Evolutionary conservation across 2,888 invertebrate species (phyloP).

Genomic region (Coenonympha glycerion): DNA sequence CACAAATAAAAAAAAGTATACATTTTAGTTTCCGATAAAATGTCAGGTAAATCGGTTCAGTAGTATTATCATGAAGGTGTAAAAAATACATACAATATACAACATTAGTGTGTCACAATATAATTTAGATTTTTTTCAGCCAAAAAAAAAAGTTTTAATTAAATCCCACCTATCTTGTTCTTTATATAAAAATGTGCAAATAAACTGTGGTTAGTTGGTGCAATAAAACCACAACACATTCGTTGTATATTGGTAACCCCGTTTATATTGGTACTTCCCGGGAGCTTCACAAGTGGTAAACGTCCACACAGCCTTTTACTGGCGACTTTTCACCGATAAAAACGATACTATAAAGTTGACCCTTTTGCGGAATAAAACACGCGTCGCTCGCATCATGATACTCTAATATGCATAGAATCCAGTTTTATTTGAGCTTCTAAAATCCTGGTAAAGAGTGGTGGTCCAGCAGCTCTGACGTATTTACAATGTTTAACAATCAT

Average conservation of each 20-base stretch:
- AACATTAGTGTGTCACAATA: too few species aligned
- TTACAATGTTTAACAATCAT: background rate
- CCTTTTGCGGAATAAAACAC: slow-evolving; percentile 60
- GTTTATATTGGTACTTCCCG: slow-evolving; percentile 31
- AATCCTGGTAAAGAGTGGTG: slow-evolving; percentile 46
- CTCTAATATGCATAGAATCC: slow-evolving; percentile 72
- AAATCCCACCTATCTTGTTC: background rate
- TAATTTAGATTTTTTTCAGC: too few species aligned
- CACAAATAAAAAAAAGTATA: too few species aligned
- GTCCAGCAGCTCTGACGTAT: slow-evolving; percentile 11
- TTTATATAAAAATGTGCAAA: slow-evolving; percentile 3
- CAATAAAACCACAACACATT: slow-evolving; percentile 21
- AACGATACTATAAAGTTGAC: slow-evolving; percentile 54
- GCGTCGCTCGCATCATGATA: slow-evolving; percentile 63
- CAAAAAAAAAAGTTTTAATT: background rate
- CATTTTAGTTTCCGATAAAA: too few species aligned
- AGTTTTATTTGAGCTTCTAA: slow-evolving; percentile 63
- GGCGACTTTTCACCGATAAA: slow-evolving; percentile 64
- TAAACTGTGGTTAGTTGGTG: slow-evolving; percentile 19
- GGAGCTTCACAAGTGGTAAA: slow-evolving; percentile 36
- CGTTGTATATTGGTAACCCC: slow-evolving; percentile 21
- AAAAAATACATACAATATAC: too few species aligned
- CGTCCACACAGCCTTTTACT: slow-evolving; percentile 57
- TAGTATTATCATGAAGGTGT: too few species aligned
- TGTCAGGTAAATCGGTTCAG: too few species aligned